These are phyloP conservation scores for Heliocidaris tuberculata DNA, from an alignment of 35 echinoderm and acorn worm species.

Conservation along the genomic window DNA sequence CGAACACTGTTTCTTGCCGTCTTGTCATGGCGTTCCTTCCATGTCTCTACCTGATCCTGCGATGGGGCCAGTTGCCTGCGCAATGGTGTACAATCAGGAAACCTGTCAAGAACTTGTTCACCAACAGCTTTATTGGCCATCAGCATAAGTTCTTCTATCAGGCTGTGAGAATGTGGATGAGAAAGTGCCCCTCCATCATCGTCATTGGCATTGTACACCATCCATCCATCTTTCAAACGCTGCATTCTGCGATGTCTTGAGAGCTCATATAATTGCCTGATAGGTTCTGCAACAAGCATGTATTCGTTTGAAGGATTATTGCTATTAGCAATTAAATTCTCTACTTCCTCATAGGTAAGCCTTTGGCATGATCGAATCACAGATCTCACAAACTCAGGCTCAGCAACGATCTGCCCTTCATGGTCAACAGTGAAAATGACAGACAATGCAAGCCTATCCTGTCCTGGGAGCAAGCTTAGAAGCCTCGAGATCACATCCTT, in stretches of 20 bases:
- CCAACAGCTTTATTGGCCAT: constrained; percentile 77
- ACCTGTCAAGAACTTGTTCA: constrained; percentile 50
- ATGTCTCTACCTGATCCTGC: constrained; percentile 56
- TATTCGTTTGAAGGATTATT: not conserved
- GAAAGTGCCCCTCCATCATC: constrained; percentile 49
- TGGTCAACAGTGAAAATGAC: constrained; percentile 68
- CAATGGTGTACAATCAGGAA: constrained; percentile 62
- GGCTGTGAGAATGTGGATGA: constrained; percentile 60
- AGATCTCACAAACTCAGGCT: constrained; percentile 52
- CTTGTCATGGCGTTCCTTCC: constrained; percentile 42
- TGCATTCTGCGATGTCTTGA: constrained; percentile 41
- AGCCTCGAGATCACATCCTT: constrained; percentile 63
- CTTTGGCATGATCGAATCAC: constrained; percentile 66
- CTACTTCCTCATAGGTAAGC: constrained; percentile 72
- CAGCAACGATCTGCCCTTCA: constrained; percentile 45
- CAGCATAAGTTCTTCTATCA: constrained; percentile 79
- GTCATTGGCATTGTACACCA: constrained; percentile 47
- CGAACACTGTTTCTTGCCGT: constrained; percentile 45
- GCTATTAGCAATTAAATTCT: constrained; percentile 52
- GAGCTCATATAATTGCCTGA: constrained; percentile 52
- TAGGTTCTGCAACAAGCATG: constrained; percentile 20
- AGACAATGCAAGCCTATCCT: constrained; percentile 72
- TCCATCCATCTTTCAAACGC: constrained; percentile 54
- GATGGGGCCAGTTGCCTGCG: constrained; percentile 73
- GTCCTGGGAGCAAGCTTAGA: constrained; percentile 54